phyloP scores from a whole-genome alignment of 2,888 invertebrate genomes.

The Drosophila meridionalis region DNA sequence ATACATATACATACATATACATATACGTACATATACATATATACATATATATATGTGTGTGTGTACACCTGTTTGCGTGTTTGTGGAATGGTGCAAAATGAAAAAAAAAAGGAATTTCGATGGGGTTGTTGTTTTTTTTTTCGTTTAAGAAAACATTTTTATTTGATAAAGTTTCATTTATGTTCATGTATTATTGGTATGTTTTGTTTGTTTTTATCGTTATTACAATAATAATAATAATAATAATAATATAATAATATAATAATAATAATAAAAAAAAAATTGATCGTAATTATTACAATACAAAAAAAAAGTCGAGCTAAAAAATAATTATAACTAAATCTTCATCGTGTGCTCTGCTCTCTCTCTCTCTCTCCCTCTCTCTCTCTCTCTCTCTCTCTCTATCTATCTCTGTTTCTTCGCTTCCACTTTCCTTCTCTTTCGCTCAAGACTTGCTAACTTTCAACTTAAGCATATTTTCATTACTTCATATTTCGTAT shows the following conservation, averaged over 20 bases:
- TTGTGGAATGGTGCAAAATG: conserved; percentile 45
- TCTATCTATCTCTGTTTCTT: too few species aligned
- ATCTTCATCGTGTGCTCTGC: conserved; percentile 39
- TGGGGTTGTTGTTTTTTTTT: conserved; percentile 66
- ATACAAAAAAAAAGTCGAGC: conserved; percentile 58
- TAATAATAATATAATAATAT: conserved; percentile 59
- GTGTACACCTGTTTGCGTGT: not conserved
- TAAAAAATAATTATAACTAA: conserved; percentile 69
- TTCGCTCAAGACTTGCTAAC: conserved; percentile 13
- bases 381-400: not conserved
- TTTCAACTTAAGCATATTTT: conserved; percentile 54
- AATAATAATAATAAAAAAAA: conserved; percentile 62
- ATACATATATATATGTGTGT: not conserved
- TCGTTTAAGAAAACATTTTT: conserved; percentile 77
- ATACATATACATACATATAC: not conserved
- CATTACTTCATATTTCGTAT: conserved; percentile 34
- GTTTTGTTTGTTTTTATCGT: conserved; percentile 66
- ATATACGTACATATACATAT: not conserved
- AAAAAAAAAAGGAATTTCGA: conserved; percentile 71
- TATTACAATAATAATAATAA: conserved; percentile 62
- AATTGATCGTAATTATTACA: conserved; percentile 60
- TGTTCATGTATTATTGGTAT: conserved; percentile 76
- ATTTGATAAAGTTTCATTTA: conserved; percentile 78
- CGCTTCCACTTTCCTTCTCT: too few species aligned
- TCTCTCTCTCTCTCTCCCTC: conserved; percentile 1